phyloP scores from a whole-genome alignment of 2,888 invertebrate genomes.

The Chymomyza fuscimana region DNA sequence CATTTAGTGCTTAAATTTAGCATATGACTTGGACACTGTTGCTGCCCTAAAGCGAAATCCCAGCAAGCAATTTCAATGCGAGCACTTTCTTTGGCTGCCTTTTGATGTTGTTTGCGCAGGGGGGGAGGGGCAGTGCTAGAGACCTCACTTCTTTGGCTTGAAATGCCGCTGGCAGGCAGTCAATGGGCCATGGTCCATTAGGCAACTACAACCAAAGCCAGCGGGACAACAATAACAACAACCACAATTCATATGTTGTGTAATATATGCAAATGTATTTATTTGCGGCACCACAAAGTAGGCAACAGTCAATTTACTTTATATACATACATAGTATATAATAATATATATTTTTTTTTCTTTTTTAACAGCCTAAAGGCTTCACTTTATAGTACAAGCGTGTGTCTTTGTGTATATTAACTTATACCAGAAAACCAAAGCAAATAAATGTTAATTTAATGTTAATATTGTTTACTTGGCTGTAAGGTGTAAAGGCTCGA shows the following conservation, averaged over 20 bases:
- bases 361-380: neutral
- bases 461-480: conserved; percentile 60
- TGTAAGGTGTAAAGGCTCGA: conserved; percentile 48
- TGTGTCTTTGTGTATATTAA: conserved; percentile 4
- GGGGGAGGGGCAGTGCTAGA: too few relatives aligned
- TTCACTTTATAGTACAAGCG: neutral
- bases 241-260: conserved; percentile 48
- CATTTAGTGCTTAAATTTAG: conserved; percentile 32
- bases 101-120: conserved; percentile 26
- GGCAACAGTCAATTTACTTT: conserved; percentile 14
- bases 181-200: conserved; percentile 1
- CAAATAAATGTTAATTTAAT: conserved; percentile 72
- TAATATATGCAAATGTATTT: conserved; percentile 71
- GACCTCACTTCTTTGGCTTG: neutral
- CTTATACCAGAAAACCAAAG: conserved; percentile 32
- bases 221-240: neutral
- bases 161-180: neutral
- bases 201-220: neutral
- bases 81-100: conserved; percentile 56
- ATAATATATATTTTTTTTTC: too few relatives aligned
- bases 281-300: conserved; percentile 49
- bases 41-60: conserved; percentile 38
- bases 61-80: conserved; percentile 61
- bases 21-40: conserved; percentile 42
- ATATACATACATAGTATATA: too few relatives aligned